A percentile compares a stretch with the other conserved stretches of the same genome.
These are phyloP conservation scores for Catharus fuscescens DNA, from an alignment of 2,113 vertebrate species.

Conservation along the genomic window DNA sequence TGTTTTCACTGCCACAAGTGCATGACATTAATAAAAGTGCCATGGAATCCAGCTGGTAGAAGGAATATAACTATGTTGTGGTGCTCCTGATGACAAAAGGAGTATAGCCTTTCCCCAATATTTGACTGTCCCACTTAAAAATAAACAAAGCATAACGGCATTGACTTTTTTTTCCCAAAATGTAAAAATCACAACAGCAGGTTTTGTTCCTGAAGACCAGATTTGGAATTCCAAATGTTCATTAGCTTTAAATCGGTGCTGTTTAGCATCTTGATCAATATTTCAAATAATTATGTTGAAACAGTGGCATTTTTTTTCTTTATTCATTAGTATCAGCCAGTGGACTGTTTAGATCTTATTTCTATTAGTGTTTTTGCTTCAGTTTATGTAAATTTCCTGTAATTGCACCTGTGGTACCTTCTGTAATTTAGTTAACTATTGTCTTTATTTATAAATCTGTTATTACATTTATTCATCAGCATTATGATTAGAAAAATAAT, in stretches of 20 bases:
- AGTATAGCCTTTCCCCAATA: not conserved
- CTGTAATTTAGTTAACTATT: not conserved
- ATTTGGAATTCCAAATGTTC: not conserved
- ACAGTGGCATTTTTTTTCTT: not conserved
- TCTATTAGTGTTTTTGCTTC: not conserved
- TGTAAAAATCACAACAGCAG: not conserved
- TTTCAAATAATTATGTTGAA: not conserved
- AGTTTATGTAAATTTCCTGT: not conserved
- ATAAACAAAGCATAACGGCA: not conserved
- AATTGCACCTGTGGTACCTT: not conserved
- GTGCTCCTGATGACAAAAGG: not conserved
- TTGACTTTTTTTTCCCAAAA: not conserved
- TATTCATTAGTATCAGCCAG: not conserved
- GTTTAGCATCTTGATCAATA: conserved; percentile 28
- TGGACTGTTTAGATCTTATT: not conserved
- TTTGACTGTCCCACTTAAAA: not conserved
- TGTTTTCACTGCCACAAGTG: not conserved
- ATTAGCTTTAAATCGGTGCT: not conserved
- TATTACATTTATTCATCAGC: not conserved
- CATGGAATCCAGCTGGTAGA: not conserved
- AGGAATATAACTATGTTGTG: not conserved
- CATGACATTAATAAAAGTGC: not conserved
- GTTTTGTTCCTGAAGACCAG: not conserved
- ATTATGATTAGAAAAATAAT: not conserved
- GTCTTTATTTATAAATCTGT: not conserved